A percentile compares a stretch with the other conserved stretches of the same genome.
phyloP scores from a whole-genome alignment of 1,140 invertebrate species.

The Ladona fulva region DNA sequence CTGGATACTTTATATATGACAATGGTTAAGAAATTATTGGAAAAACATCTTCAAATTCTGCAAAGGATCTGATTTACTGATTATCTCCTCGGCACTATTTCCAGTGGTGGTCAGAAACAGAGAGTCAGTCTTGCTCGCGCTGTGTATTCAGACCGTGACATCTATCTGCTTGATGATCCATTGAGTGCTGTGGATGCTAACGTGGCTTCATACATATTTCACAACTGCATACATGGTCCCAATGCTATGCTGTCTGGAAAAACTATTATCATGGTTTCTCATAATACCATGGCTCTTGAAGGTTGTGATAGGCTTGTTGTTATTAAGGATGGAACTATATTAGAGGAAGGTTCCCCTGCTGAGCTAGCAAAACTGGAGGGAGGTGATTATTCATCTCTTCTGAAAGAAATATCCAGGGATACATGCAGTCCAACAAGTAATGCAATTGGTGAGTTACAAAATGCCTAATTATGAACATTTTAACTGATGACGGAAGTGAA shows the following conservation, averaged over 20 bases:
- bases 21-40: neutral
- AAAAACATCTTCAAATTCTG: neutral
- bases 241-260: neutral
- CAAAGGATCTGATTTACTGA: no score
- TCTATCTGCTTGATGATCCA: conserved; percentile 46
- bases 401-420: neutral
- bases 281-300: neutral
- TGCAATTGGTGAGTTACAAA: no score
- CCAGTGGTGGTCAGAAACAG: conserved; percentile 48
- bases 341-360: neutral
- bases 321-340: neutral
- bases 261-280: neutral
- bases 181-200: conserved; percentile 45
- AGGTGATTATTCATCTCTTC: neutral
- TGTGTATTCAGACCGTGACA: conserved; percentile 43
- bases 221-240: conserved; percentile 29
- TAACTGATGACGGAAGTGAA: no score
- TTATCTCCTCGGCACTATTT: conserved; percentile 10
- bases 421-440: no score
- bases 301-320: neutral
- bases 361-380: neutral
- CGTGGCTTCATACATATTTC: conserved; percentile 42
- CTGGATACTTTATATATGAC: neutral
- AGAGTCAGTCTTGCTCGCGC: conserved; percentile 47
- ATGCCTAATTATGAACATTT: no score